phyloP scores from a whole-genome alignment of 2,888 invertebrate genomes.

The Drosophila villosipedis region DNA sequence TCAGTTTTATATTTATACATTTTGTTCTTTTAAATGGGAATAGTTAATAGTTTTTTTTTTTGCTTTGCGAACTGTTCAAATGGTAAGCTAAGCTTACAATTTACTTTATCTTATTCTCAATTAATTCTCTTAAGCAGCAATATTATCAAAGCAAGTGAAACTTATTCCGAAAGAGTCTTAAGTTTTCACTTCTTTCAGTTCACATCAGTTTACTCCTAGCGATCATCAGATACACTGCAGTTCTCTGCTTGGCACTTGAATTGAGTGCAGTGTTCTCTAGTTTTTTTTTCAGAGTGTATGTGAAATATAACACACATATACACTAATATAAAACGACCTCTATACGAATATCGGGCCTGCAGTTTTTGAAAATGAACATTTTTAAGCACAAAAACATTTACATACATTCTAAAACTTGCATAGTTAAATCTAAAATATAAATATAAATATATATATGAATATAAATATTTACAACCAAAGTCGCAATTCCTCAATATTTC shows the following conservation, averaged over 20 bases:
- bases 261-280: not conserved
- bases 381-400: constrained; percentile 31
- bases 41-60: constrained; percentile 11
- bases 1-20: not conserved
- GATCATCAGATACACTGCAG: not conserved
- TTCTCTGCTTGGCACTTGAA: not conserved
- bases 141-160: too few species aligned
- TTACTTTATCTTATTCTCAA: constrained; percentile 14
- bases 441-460: constrained; percentile 23
- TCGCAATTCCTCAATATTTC: constrained; percentile 17
- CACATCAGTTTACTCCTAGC: not conserved
- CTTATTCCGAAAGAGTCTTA: too few species aligned
- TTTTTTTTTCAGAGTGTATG: not conserved
- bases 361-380: constrained; percentile 55
- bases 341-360: constrained; percentile 62
- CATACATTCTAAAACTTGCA: constrained; percentile 11
- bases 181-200: not conserved
- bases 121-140: too few species aligned
- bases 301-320: constrained; percentile 20
- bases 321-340: constrained; percentile 33
- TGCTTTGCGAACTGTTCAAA: constrained; percentile 24
- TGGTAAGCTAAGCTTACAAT: constrained; percentile 66
- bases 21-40: not conserved
- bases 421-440: constrained; percentile 28
- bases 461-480: constrained; percentile 44